Base-by-base conservation (phyloP, 2,888 invertebrate species). In the Melanargia galathea region DNA sequence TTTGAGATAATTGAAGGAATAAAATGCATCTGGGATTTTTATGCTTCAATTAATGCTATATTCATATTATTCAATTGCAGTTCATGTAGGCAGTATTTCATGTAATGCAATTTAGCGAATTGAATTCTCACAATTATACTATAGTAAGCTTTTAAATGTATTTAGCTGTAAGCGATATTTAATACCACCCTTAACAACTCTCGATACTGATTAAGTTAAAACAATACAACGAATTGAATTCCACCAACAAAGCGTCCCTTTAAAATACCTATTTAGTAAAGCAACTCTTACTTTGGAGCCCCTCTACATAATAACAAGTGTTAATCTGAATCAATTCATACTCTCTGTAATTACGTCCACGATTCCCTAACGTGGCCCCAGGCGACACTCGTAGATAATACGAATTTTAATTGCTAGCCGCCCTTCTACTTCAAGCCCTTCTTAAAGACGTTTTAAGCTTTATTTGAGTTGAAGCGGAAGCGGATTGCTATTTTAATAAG, bases 321-420 rank as follows among this genome's bases (percentile, higher is more conserved):
- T 69, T 66, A 70, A 72, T 70, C 63, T 67, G 64, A 67, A 71
- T 67, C 68, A 71, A 70, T 71, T 66, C 68, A 61, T 71, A 63
- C 69, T 69, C 70, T 70, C 65, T 67, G 63, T 70, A 73, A 72
- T 73, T 71, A 73, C 69, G 71, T 71, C 71, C 67, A 65, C 60
- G 48, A 69, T 66, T 63, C 67, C 71, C 63, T 66, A 65, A 71
- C 69, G 60, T 71, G 69, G 72, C 75, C 72, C 70, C 60, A 68
- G 71, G 74, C 73, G 76, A 67, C 70, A 30, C 30, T 30, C 30
- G 30, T 30, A 72, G 75, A 75, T 76, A 74, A 74, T 73, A 74
- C 71, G 75, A 74, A 75, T 79, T 80, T 79, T 79, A 80, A 80
- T 80, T 79, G 77, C 73, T 71, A 70, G 69, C 67, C 72, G 67